Evolutionary conservation across 2,888 invertebrate species (phyloP), one percentile per base, ranked within the genome.

Genomic region (Adelphocoris suturalis): DNA sequence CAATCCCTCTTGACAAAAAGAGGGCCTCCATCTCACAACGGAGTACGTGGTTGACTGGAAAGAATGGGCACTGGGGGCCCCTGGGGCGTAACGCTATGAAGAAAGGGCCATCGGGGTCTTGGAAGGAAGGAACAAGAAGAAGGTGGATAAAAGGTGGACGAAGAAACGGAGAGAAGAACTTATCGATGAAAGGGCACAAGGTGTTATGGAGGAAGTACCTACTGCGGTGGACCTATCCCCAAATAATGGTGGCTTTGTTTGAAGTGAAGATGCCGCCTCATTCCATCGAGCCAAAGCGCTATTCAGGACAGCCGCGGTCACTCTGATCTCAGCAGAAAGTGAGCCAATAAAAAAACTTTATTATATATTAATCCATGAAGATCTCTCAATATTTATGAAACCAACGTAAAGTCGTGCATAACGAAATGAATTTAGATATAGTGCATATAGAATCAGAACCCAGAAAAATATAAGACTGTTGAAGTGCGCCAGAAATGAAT

Each of bases 41-140:
- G 46, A 47, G 37, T 47, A 47, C 78, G 78, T 80, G 78, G 78
- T 37, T 37, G 46, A 46, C 47, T 47, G 78, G 78, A 46, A 80
- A 37, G 47, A 47, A 80, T 47, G 78, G 78, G 47, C 13, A 14
- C 37, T 9, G 28, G 46, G 14, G 78, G 78, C 46, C 46, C 68
- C 68, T 23, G 23, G 23, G 68, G 68, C 23, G 68, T 23, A 23
- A 23, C 23, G 27, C 27, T n/a, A 57, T 27, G 68, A 68, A 68
- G 68, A 68, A 68, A 68, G 27, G 68, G 57, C 57, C 57, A 16
- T 16, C 7, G 7, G n/a, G 68, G 9, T 19, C 23, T 19, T 23
- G 68, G 68, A 68, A n/a, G 68, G 68, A 68, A 68, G 68, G 23
- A 68, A 68, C 23, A 7, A 68, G 27, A 68, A 68, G 68, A 68